These are phyloP conservation scores for Meriones psammophilus DNA, from an alignment of 2,797 vertebrate species.

Conservation along the genomic window DNA sequence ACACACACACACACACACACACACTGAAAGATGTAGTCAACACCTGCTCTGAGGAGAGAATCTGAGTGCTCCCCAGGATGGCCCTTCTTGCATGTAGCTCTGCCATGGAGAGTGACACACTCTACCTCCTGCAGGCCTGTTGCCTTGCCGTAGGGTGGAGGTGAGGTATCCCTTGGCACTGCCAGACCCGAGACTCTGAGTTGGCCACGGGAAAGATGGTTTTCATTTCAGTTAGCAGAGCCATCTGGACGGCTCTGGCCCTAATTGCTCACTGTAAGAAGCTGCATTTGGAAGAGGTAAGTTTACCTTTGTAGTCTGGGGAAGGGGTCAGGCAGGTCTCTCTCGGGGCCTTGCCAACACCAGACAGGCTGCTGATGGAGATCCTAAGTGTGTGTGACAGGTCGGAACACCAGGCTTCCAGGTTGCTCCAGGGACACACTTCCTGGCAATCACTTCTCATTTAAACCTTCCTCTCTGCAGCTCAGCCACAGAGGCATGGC, in stretches of 20 bases:
- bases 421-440: slow-evolving; percentile 67
- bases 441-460: slow-evolving; percentile 75
- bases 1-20: neutral
- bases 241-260: slow-evolving; percentile 51
- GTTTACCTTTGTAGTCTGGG: slow-evolving; percentile 70
- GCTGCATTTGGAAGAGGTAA: slow-evolving; percentile 71
- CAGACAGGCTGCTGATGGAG: slow-evolving; percentile 68
- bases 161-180: neutral
- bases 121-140: neutral
- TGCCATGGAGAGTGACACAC: neutral
- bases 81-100: neutral
- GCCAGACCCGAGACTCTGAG: slow-evolving; percentile 7
- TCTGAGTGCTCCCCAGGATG: neutral
- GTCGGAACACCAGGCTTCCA: slow-evolving; percentile 66
- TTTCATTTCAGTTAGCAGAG: slow-evolving; percentile 69
- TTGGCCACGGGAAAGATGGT: slow-evolving; percentile 72
- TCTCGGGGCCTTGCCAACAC: neutral
- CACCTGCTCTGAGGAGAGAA: neutral
- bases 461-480: slow-evolving; percentile 40
- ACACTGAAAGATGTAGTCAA: slow-evolving; percentile 19
- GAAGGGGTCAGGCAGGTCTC: slow-evolving; percentile 2
- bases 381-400: slow-evolving; percentile 71
- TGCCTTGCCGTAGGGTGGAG: neutral
- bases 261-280: neutral
- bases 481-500: neutral